These are phyloP conservation scores for Hipparchia sbordonii DNA, from an alignment of 2,888 invertebrate genomes.

Conservation along the genomic window DNA sequence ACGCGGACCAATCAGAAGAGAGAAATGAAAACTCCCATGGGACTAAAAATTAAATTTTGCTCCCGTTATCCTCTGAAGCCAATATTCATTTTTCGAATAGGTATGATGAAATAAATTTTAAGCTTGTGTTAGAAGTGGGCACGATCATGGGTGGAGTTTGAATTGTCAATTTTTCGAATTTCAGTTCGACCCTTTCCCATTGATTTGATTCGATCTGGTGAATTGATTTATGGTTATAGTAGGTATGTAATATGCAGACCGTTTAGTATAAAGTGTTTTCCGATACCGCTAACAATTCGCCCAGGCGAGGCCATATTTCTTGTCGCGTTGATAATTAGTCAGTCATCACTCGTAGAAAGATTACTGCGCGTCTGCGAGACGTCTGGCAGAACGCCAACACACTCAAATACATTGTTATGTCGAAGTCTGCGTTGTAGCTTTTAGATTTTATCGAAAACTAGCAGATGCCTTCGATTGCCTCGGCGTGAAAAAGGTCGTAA, in stretches of 20 bases:
- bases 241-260: not conserved
- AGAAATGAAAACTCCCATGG: too few species aligned
- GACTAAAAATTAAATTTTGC: too few species aligned
- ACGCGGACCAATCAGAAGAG: too few species aligned
- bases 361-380: constrained; percentile 27
- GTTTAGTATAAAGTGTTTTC: constrained; percentile 7
- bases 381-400: constrained; percentile 30
- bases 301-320: constrained; percentile 23
- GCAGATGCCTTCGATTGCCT: constrained; percentile 14
- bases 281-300: constrained; percentile 18
- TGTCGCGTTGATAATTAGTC: constrained; percentile 29
- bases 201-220: too few species aligned
- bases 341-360: constrained; percentile 31
- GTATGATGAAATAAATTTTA: too few species aligned
- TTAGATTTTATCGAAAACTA: constrained; percentile 20
- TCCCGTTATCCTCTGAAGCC: too few species aligned
- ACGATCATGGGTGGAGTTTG: too few species aligned
- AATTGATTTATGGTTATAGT: not conserved
- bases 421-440: constrained; percentile 11
- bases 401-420: constrained; percentile 27
- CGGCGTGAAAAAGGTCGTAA: constrained; percentile 5
- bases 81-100: too few species aligned
- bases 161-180: too few species aligned
- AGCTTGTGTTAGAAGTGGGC: too few species aligned
- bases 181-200: too few species aligned